These are phyloP conservation scores for Ovis canadensis DNA, from an alignment of 2,113 vertebrate species.

Conservation along the genomic window DNA sequence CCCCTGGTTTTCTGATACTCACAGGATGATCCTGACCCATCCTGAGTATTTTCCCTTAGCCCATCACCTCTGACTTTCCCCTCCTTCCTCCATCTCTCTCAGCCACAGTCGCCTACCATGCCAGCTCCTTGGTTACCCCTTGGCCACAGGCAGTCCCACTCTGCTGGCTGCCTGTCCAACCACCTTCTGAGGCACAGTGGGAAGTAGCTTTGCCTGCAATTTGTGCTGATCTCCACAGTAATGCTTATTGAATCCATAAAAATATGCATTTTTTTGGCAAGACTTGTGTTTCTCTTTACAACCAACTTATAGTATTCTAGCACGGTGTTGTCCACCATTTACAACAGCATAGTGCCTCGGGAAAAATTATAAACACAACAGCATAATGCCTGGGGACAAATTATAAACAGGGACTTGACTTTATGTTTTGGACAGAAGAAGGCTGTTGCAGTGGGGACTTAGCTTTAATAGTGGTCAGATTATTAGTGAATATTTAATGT, in stretches of 20 bases:
- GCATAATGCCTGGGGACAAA: neutral
- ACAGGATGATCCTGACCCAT: neutral
- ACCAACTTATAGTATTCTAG: neutral
- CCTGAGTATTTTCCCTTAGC: neutral
- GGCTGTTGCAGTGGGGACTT: neutral
- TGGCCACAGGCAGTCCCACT: neutral
- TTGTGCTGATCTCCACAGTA: neutral
- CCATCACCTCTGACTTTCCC: neutral
- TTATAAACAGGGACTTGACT: neutral
- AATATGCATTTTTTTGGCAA: neutral
- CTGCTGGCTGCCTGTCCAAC: neutral
- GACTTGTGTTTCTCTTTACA: neutral
- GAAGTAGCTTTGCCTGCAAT: neutral
- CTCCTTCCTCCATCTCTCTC: neutral
- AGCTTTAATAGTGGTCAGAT: neutral
- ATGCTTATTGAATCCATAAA: neutral
- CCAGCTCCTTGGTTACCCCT: neutral
- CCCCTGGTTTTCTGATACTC: neutral
- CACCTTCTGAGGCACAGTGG: neutral
- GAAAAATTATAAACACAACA: neutral
- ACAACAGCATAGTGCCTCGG: too few relatives aligned
- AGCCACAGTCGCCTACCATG: neutral
- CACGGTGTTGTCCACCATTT: neutral
- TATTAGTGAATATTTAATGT: neutral
- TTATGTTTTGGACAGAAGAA: neutral